These are phyloP conservation scores for Scalopus aquaticus DNA, from an alignment of 2,113 vertebrate genomes.

Conservation along the genomic window DNA sequence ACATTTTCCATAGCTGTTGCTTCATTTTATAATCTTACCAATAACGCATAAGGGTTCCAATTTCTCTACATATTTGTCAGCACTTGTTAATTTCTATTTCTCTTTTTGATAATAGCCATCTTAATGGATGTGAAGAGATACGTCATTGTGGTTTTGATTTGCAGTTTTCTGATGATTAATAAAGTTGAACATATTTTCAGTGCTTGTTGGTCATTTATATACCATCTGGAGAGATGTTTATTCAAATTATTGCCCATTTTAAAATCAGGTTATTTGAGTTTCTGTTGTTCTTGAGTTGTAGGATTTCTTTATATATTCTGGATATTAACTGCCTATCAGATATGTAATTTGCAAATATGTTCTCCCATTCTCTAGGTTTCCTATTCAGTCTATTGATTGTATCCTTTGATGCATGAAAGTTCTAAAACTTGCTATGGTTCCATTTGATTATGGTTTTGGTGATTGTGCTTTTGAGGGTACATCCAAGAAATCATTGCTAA, in stretches of 20 bases:
- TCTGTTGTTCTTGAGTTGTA: background rate
- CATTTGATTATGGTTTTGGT: background rate
- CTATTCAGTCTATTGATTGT: background rate
- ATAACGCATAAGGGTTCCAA: background rate
- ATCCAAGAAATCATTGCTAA: background rate
- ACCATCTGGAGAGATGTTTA: background rate
- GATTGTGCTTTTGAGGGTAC: background rate
- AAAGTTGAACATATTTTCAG: background rate
- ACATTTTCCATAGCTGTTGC: background rate
- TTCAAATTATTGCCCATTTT: background rate
- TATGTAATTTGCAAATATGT: background rate
- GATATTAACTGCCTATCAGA: background rate
- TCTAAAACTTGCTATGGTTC: background rate
- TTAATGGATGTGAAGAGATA: background rate
- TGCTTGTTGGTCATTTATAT: background rate
- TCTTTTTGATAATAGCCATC: background rate
- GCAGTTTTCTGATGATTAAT: background rate
- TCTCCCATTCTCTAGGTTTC: background rate
- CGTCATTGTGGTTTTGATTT: background rate
- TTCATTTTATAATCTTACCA: background rate
- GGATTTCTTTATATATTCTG: background rate
- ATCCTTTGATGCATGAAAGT: background rate
- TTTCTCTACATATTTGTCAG: background rate
- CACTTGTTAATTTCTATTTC: background rate
- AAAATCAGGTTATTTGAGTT: background rate